Base-by-base conservation (phyloP, 2,888 invertebrate species). In the Cryptocephalus moraei region DNA sequence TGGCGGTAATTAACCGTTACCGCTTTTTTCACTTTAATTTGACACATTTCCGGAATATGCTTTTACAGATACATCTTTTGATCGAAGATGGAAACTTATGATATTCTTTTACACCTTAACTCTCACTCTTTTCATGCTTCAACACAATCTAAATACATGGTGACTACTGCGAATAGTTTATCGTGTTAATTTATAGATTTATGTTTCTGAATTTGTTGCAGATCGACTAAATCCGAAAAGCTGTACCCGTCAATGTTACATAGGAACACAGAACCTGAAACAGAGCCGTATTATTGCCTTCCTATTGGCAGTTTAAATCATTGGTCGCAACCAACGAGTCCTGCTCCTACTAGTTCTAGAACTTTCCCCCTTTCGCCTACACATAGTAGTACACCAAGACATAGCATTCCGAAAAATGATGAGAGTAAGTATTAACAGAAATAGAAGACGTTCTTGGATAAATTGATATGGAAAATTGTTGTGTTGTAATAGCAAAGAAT, bases 211-310 rank as follows among this genome's bases (percentile, higher is more conserved):
- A 4, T 36, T 58, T 61, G 57, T 69, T 69, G 41, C 80, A 91
- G 91, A 72, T 94, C 94, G 39, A 93, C 93, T 12, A 93, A 93
- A 73, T 94, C 93, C 9, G 93, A 94, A 71, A 92, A 93, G 73
- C 76, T 92, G 68, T 93, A 93, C 70, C 91, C 91, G 33, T 91
- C 91, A 51, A 91, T 91, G 91, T 73, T 91, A 62, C 89, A 84
- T 60, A 75, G 86, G 52, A 86, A 84, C 63, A 81, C 84, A 58
- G 81, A 89, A 61, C 86, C 88, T 50, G 90, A 91, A 67, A 82
- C 86, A 54, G 91, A 90, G 65, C 87, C 89, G 0, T 89, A 89
- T 69, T 89, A 89, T 68, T 89, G 89, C 68, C 76, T 89, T 56
- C 89, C 89, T 1, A 84, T 89, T 50, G 80, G 81, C 48, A 72